phyloP scores from a whole-genome alignment of 2,888 invertebrate species.

The Ceraclea dissimilis region DNA sequence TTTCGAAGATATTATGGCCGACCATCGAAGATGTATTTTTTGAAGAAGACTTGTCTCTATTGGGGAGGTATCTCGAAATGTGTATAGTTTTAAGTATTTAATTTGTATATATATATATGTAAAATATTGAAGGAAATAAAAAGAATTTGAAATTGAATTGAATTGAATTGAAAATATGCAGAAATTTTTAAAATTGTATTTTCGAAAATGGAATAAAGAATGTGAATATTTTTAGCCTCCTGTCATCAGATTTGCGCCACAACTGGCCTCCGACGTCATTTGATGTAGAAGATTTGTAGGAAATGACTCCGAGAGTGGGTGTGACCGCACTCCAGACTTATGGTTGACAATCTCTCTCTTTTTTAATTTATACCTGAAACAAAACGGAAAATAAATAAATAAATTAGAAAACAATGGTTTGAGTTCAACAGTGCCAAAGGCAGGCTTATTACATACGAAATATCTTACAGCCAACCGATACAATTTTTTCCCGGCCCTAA shows the following conservation, averaged over 20 bases:
- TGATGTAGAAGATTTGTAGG: slow-evolving; percentile 32
- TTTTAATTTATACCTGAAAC: slow-evolving; percentile 42
- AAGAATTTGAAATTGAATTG: background rate
- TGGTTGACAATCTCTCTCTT: slow-evolving; percentile 27
- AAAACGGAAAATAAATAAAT: slow-evolving; percentile 28
- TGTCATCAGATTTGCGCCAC: slow-evolving; percentile 27
- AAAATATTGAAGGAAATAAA: background rate
- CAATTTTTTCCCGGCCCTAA: no score
- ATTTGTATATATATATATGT: no score
- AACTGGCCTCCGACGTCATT: slow-evolving; percentile 31
- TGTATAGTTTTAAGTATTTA: no score
- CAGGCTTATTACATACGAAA: no score
- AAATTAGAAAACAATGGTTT: background rate
- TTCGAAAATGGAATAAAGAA: background rate
- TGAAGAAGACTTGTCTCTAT: background rate
- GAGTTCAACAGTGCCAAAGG: background rate
- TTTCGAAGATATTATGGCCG: slow-evolving; percentile 40
- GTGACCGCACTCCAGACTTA: slow-evolving; percentile 3
- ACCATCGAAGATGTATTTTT: slow-evolving; percentile 38
- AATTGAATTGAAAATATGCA: no score
- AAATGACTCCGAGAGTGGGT: slow-evolving; percentile 32
- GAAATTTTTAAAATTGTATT: no score
- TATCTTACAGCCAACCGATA: no score
- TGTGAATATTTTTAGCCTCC: slow-evolving; percentile 4
- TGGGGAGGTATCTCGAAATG: no score